phyloP scores from a whole-genome alignment of 2,888 invertebrate species.

The Neoitamus cyanurus region DNA sequence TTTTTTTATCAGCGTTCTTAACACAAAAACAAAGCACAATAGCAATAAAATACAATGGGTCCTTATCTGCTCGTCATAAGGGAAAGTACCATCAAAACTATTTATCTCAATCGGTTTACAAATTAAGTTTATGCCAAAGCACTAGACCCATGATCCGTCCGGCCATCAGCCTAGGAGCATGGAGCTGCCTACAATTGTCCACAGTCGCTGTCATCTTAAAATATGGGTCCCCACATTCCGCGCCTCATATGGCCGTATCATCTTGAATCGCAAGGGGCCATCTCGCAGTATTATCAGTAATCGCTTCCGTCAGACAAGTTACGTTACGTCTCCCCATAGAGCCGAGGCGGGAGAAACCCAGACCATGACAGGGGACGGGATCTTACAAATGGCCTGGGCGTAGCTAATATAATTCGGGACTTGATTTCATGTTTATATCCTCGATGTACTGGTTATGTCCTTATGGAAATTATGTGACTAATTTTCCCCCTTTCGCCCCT shows the following conservation, averaged over 20 bases:
- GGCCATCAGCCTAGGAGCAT: not conserved
- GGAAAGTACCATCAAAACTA: slow-evolving; percentile 49
- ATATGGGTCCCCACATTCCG: not conserved
- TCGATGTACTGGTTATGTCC: slow-evolving; percentile 53
- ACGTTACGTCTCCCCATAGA: not conserved
- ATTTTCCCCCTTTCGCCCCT: slow-evolving; percentile 35
- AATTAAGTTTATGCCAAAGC: slow-evolving; percentile 48
- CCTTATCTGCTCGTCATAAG: slow-evolving; percentile 49
- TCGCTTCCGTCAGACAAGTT: slow-evolving; percentile 37
- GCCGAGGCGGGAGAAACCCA: not conserved
- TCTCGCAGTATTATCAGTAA: slow-evolving; percentile 49
- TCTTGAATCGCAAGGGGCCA: slow-evolving; percentile 42
- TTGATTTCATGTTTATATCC: slow-evolving; percentile 46
- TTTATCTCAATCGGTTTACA: slow-evolving; percentile 47
- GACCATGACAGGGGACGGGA: not conserved
- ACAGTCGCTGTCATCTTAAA: not conserved
- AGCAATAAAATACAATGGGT: not conserved
- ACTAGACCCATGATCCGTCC: not conserved
- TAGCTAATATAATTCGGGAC: slow-evolving; percentile 39
- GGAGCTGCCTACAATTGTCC: slow-evolving; percentile 15
- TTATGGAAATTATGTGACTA: slow-evolving; percentile 56
- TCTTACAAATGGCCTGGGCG: slow-evolving; percentile 45
- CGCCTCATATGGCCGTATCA: slow-evolving; percentile 13
- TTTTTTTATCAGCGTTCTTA: not conserved
- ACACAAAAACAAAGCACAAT: not conserved